Base-by-base conservation (phyloP, 1,140 invertebrate species). In the Sitodiplosis mosellana region DNA sequence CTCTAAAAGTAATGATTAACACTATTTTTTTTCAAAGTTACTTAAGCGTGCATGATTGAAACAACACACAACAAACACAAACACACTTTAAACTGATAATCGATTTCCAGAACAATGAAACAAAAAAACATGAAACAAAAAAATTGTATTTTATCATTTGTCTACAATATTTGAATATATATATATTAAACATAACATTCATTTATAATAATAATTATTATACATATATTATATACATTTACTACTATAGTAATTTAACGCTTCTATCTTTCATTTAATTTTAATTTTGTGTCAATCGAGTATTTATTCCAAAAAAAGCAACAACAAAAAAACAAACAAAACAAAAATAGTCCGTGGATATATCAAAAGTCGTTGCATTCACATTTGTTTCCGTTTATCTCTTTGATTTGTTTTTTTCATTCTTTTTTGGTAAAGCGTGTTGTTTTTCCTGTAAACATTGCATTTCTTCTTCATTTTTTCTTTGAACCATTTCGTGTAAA, bases 201-300 rank as follows among this genome's bases (percentile, higher is more conserved):
- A 27, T 43, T 43, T 43, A 43, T 43, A 18, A 18, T 5, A 19
- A 43, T 43, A 4, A 3, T 40, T 40, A 40, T 40, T 12, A 36
- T 40, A 40, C n/a, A 18, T 18, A 43, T 43, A 43, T 43, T 43
- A 43, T 43, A 43, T 18, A 27, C 27, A 27, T 27, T 27, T 27
- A 27, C 27, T 27, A 27, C 27, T 27, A 43, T 20, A 18, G 41
- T 43, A 43, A 18, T 43, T 43, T 43, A 18, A 43, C 41, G 41
- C 41, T 43, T 43, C 18, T 43, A 17, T 43, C 41, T 43, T 43
- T 43, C 41, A 43, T 43, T 43, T 18, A 18, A 43, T 43, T 43
- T 43, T 43, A 43, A 18, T 43, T 43, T 43, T 43, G 18, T 20
- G n/a, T 6, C 14, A n/a, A n/a, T 40, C 37, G 37, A 40, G 14